A percentile compares a stretch with the other conserved stretches of the same genome.
phyloP scores from a whole-genome alignment of 2,888 invertebrate genomes.

The Notodromas monacha region DNA sequence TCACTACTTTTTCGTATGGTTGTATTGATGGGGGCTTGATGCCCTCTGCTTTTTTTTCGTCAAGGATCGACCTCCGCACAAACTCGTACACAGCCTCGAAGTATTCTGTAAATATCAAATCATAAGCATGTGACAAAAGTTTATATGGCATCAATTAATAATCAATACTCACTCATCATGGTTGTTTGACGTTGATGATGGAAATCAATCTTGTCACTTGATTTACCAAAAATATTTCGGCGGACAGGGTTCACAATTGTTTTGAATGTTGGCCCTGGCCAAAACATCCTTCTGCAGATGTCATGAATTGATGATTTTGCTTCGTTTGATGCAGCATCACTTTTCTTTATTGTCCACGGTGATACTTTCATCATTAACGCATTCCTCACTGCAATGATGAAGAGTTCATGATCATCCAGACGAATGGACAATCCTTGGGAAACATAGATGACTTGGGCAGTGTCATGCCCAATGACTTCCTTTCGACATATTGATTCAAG shows the following conservation, averaged over 20 bases:
- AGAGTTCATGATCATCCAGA: background rate
- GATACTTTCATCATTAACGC: background rate
- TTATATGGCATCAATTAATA: background rate
- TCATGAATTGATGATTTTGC: background rate
- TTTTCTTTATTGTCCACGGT: background rate
- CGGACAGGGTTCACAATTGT: background rate
- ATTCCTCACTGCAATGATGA: no score
- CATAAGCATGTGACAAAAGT: background rate
- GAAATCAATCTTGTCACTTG: background rate
- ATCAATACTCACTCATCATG: background rate
- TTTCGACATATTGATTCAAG: background rate
- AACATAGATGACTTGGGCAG: background rate
- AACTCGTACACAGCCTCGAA: constrained; percentile 1
- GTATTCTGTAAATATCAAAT: background rate
- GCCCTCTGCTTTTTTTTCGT: background rate
- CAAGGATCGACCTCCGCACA: background rate
- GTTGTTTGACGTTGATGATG: background rate
- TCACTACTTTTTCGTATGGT: background rate
- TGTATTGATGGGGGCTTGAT: background rate
- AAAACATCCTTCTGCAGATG: constrained; percentile 4
- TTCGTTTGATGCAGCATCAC: background rate
- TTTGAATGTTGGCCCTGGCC: background rate
- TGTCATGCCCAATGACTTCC: background rate
- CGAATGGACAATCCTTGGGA: background rate
- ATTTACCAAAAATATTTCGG: background rate